A percentile compares a stretch with the other conserved stretches of the same genome.
phyloP scores from a whole-genome alignment of 2,113 vertebrate species.

The Ictalurus furcatus region DNA sequence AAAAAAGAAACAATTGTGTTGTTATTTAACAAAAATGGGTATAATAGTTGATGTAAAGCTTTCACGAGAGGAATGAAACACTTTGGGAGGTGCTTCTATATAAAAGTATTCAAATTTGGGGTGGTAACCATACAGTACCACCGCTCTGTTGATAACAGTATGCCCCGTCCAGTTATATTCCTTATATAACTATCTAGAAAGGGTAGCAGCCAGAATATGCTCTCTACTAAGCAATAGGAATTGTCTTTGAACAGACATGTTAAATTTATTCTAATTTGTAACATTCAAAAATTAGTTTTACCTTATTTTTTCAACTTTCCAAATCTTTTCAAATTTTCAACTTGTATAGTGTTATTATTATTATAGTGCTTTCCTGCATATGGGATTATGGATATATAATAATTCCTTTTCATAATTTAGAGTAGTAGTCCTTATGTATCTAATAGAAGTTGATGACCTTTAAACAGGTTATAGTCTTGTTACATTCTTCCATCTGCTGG shows the following conservation, averaged over 20 bases:
- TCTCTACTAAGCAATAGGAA: background rate
- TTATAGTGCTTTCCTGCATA: background rate
- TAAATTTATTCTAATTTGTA: background rate
- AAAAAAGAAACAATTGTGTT: background rate
- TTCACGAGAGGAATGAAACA: background rate
- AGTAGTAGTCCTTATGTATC: background rate
- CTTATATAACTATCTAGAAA: background rate
- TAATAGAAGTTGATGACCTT: background rate
- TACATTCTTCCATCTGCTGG: conserved; percentile 39
- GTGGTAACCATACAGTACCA: no score
- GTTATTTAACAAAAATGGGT: no score
- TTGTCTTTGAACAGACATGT: background rate
- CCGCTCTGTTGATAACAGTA: background rate
- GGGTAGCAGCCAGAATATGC: no score
- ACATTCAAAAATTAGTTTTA: no score
- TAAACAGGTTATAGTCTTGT: background rate
- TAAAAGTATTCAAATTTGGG: no score
- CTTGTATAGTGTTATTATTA: background rate
- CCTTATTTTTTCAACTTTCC: background rate
- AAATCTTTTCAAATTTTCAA: background rate
- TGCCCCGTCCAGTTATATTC: background rate
- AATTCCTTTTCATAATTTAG: background rate
- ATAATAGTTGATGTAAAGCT: no score
- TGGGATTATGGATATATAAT: background rate
- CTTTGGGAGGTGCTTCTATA: background rate